Base-by-base conservation (phyloP, 2,888 invertebrate genomes). In the Oxystoma pomonae region DNA sequence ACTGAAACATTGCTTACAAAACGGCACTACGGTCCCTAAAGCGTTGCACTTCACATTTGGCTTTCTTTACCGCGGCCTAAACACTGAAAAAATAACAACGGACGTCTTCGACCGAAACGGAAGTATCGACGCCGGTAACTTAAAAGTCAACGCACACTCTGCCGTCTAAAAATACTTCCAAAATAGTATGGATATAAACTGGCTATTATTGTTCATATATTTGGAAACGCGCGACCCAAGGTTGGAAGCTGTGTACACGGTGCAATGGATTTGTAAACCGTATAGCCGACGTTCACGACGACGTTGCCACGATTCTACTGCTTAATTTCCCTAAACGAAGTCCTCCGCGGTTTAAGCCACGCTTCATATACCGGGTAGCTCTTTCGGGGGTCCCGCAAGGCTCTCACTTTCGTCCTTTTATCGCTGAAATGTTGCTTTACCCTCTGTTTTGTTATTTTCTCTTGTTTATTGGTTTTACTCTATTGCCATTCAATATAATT, bases 1-100 rank as follows among this genome's bases (percentile, higher is more conserved):
- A 91, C 84, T 91, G 91, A 82, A 91, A 91, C 91, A 91, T 91
- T 77, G 53, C n/a, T 53, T 53, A 9, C 5, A 17, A 53, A 53
- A 19, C 53, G 53, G 53, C 53, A 53, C 53, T 17, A 53, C 19
- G 7, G 17, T 19, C 7, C 7, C n/a, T 16, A 9, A 19, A 50
- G n/a, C 7, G n/a, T 17, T 19, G n/a, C 5, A 16, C 19, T 19
- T 65, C 60, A 65, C 62, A 65, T 63, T 61, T 61, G 59, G 53
- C 58, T 62, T 20, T 56, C 62, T 62, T 59, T 59, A 35, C 59
- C 12, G 35, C 35, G 12, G 35, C 35, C 35, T 7, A 35, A 35
- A 35, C 35, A 35, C 35, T 35, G 35, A 35, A 35, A 35, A 35
- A 35, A 35, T 59, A 59, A 59, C 57, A 65, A 58, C 56, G 35